Conservation (phyloP, 1,140 invertebrate species). For the Aphelinus certus region DNA sequence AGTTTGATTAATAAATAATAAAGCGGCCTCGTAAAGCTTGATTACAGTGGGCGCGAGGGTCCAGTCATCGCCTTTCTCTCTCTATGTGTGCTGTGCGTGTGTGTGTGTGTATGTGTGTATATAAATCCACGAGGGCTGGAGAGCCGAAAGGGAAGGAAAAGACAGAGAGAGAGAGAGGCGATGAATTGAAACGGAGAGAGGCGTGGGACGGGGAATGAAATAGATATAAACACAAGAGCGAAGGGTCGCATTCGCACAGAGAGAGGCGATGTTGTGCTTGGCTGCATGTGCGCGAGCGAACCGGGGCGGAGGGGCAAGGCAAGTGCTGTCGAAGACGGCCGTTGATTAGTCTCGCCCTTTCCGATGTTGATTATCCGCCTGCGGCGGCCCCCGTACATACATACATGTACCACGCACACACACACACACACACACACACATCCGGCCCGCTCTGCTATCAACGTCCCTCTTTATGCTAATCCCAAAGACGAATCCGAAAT, state of each 20-base stretch:
- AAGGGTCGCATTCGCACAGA: slow-evolving; percentile 11
- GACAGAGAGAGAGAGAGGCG: slow-evolving; percentile 4
- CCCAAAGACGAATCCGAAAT: slow-evolving; percentile 37
- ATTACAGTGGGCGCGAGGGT: neutral
- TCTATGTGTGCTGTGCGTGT: too few species aligned
- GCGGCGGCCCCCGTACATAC: neutral
- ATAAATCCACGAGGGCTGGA: too few species aligned
- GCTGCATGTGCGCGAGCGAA: too few species aligned
- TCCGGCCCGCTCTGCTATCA: too few species aligned
- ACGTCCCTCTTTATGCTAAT: slow-evolving; percentile 34
- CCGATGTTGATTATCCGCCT: slow-evolving; percentile 34
- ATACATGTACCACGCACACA: too few species aligned
- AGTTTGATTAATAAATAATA: slow-evolving; percentile 46
- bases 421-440: too few species aligned
- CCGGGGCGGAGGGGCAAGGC: neutral
- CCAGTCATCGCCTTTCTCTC: too few species aligned
- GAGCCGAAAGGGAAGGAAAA: too few species aligned
- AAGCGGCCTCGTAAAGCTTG: slow-evolving; percentile 17
- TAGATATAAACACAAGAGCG: slow-evolving; percentile 26
- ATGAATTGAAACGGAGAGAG: slow-evolving; percentile 28
- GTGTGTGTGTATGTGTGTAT: too few species aligned
- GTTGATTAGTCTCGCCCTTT: slow-evolving; percentile 40
- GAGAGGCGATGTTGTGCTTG: neutral
- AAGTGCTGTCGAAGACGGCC: slow-evolving; percentile 37
- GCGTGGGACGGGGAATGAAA: slow-evolving; percentile 1